A percentile compares a stretch with the other conserved stretches of the same genome.
Evolutionary conservation across 2,113 vertebrate genomes (phyloP).

Genomic region (Chamaetylas fuelleborni): DNA sequence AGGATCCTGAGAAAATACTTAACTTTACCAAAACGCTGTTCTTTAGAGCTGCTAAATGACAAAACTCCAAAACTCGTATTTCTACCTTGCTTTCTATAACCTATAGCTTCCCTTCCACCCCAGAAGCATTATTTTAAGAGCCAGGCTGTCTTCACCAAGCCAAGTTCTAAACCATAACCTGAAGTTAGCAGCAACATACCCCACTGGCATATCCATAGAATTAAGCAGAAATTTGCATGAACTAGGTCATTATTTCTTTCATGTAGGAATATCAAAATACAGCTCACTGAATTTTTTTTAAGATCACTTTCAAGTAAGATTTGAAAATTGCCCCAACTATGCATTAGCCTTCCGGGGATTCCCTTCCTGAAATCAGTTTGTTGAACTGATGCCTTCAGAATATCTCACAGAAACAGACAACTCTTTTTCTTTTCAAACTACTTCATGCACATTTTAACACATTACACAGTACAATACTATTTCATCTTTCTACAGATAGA

Average conservation of each 20-base stretch:
- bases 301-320: background rate
- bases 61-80: background rate
- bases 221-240: background rate
- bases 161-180: background rate
- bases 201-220: background rate
- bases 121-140: background rate
- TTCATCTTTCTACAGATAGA: background rate
- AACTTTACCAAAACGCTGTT: background rate
- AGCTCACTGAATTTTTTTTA: background rate
- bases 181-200: background rate
- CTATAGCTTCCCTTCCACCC: background rate
- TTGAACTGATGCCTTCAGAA: background rate
- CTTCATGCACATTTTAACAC: background rate
- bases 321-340: background rate
- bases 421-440: background rate
- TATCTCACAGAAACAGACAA: background rate
- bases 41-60: background rate
- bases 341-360: background rate
- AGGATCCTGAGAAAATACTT: background rate
- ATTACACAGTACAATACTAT: background rate
- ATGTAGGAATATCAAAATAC: background rate
- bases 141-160: background rate
- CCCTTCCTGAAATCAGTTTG: background rate
- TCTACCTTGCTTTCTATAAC: background rate
- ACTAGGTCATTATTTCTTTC: background rate